Base-by-base conservation (phyloP, 2,888 invertebrate species). In the Unio delphinus region DNA sequence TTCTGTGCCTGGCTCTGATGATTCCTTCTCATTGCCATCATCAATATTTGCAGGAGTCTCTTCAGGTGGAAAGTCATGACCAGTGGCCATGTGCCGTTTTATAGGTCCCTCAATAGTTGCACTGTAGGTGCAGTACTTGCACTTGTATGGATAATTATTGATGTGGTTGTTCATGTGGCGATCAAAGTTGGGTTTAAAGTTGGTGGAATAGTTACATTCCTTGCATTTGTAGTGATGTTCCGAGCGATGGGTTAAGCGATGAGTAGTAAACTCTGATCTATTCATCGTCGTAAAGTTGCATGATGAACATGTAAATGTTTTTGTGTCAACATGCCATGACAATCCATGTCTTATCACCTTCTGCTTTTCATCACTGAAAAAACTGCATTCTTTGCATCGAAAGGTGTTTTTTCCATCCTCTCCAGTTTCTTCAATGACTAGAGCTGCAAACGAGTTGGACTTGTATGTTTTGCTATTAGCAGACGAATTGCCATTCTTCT, bases 221-320 rank as follows among this genome's bases (percentile, higher is more conserved):
- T 94, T 94, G 90, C 97, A 98, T 90, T 96, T 96, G 82, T 96
- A 81, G 15, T 69, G 69, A 60, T 74, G 70, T 34, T 68, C 72
- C 61, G 79, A 84, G 78, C 74, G 78, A 79, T 73, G 85, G 62
- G 72, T 84, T 77, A 67, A 75, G 6, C 85, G 95, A 95, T 96
- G 83, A 95, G 96, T 95, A 95, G 96, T 81, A 75, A 85, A 86
- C 76, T 89, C 86, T 68, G 83, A 81, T 70, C 88, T 82, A 45
- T 96, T 95, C 90, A 96, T 95, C 3, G 97, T 97, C 78, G 95
- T 95, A 90, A 97, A 98, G 83, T 94, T 94, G 91, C 97, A 97
- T 91, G 96, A 95, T 80, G 93, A 93, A 90, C 97, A 97, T n/a
- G 95, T 93, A 91, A 95, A 96, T 90, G 95, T 92, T 82, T 92